Percentiles rank a stretch among this genome's conserved stretches.
Conservation (phyloP, 2,797 vertebrate species). For the Streptopelia turtur region DNA sequence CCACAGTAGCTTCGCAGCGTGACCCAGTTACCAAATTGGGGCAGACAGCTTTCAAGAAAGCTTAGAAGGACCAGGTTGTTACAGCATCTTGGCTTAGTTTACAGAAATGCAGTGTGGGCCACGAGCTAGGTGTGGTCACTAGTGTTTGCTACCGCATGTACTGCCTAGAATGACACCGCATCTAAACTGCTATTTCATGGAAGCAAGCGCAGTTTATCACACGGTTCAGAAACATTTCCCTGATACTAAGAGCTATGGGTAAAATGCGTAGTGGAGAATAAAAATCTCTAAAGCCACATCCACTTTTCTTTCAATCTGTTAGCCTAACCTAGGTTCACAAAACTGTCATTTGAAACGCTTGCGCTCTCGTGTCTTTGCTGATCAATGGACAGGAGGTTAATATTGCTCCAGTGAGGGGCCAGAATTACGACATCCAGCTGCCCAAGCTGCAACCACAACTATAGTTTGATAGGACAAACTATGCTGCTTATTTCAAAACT, state of each 20-base stretch:
- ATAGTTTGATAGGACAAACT: neutral
- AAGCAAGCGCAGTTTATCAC: neutral
- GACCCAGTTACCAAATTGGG: slow-evolving; percentile 50
- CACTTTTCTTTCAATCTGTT: neutral
- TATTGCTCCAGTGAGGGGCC: slow-evolving; percentile 22
- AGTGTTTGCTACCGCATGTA: neutral
- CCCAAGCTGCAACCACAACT: neutral
- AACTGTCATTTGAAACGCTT: neutral
- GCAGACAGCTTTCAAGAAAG: slow-evolving; percentile 48
- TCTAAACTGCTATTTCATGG: neutral
- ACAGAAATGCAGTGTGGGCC: slow-evolving; percentile 10
- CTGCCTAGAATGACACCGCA: neutral
- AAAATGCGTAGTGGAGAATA: neutral
- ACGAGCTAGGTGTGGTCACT: neutral
- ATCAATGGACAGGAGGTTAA: slow-evolving; percentile 36
- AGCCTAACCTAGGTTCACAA: neutral
- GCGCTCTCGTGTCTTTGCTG: neutral
- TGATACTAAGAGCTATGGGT: neutral
- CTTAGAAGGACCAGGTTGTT: slow-evolving; percentile 30
- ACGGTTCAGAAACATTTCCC: neutral
- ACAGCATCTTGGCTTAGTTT: slow-evolving; percentile 28
- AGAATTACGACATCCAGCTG: neutral
- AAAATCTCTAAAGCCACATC: neutral
- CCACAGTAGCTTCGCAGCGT: neutral
- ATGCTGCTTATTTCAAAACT: slow-evolving; percentile 36